phyloP scores from a whole-genome alignment of 2,888 invertebrate species.

The Phrixothrix hirtus region DNA sequence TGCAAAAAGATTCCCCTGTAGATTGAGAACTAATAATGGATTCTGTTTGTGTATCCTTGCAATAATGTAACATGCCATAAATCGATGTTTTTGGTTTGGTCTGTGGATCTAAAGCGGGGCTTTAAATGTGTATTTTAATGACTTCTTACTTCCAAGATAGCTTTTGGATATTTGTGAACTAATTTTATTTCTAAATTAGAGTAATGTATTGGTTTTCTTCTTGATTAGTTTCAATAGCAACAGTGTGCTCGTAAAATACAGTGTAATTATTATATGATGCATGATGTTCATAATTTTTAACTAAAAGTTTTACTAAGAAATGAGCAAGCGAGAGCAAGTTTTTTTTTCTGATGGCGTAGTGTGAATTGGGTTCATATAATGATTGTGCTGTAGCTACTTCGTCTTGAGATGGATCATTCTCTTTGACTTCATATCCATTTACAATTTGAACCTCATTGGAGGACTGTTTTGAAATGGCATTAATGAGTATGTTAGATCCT shows the following conservation, averaged over 20 bases:
- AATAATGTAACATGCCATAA: slow-evolving; percentile 23
- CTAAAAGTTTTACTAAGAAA: slow-evolving; percentile 25
- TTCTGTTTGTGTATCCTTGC: slow-evolving; percentile 6
- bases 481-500: slow-evolving; percentile 32
- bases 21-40: neutral
- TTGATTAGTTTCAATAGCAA: slow-evolving; percentile 32
- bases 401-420: slow-evolving; percentile 49
- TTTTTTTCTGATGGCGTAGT: slow-evolving; percentile 50
- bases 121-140: slow-evolving; percentile 26
- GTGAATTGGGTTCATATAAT: slow-evolving; percentile 47
- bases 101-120: slow-evolving; percentile 30
- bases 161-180: slow-evolving; percentile 31
- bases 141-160: slow-evolving; percentile 25
- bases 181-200: slow-evolving; percentile 30
- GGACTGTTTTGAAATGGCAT: slow-evolving; percentile 31
- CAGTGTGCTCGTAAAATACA: slow-evolving; percentile 37
- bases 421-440: slow-evolving; percentile 51
- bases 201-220: slow-evolving; percentile 28
- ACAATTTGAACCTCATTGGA: slow-evolving; percentile 34
- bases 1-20: slow-evolving; percentile 15
- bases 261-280: slow-evolving; percentile 51
- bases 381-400: slow-evolving; percentile 54
- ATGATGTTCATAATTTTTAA: slow-evolving; percentile 40
- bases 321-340: slow-evolving; percentile 30
- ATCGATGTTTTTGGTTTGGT: slow-evolving; percentile 29